These are phyloP conservation scores for Molossus molossus DNA, from an alignment of 2,797 vertebrate species.

Conservation along the genomic window DNA sequence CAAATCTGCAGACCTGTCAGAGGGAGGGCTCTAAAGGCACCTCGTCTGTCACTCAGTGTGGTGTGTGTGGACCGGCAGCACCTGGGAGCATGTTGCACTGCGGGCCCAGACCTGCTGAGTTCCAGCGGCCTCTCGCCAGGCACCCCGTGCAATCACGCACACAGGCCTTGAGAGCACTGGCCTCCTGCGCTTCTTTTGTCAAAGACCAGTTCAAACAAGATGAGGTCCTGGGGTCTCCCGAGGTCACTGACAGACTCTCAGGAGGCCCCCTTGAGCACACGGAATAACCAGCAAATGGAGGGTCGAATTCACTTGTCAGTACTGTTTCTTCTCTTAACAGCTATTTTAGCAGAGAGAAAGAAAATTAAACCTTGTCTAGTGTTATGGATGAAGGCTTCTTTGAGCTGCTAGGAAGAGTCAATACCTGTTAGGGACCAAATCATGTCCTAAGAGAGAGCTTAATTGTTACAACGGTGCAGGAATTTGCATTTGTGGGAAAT, in stretches of 20 bases:
- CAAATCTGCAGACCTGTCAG: background rate
- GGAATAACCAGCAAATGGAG: background rate
- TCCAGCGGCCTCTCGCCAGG: background rate
- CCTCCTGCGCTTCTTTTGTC: background rate
- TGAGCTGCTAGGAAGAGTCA: slow-evolving; percentile 19
- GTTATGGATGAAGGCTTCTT: slow-evolving; percentile 39
- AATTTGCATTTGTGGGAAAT: background rate
- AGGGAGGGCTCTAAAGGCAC: background rate
- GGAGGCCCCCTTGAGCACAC: background rate
- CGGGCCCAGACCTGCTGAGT: background rate
- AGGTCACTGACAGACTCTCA: background rate
- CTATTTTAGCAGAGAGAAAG: slow-evolving; percentile 58
- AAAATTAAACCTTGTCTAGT: slow-evolving; percentile 46
- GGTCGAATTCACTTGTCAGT: background rate
- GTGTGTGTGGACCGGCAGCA: background rate
- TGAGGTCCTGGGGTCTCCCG: background rate
- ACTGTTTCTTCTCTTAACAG: slow-evolving; percentile 18
- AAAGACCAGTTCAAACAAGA: background rate
- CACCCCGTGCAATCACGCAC: background rate
- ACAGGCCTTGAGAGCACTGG: background rate
- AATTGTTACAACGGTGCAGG: background rate
- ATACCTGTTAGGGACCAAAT: background rate
- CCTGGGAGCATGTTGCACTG: background rate
- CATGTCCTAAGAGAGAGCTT: background rate
- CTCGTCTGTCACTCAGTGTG: background rate